These are phyloP conservation scores for Penaeus monodon DNA, from an alignment of 2,888 invertebrate genomes.

Conservation along the genomic window DNA sequence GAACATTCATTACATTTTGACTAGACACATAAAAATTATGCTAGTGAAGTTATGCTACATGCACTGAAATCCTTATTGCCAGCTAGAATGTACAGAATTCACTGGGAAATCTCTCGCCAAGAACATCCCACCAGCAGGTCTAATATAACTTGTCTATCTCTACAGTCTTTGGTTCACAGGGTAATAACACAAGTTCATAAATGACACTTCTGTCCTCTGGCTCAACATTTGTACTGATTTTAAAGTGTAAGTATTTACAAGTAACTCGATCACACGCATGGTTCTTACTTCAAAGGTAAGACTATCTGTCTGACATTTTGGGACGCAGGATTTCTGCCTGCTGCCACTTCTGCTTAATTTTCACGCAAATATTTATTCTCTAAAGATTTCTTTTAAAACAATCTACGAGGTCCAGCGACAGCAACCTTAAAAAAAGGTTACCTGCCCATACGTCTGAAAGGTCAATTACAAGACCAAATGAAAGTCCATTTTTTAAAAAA, in stretches of 20 bases:
- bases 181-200: conserved; percentile 7
- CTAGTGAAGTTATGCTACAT: conserved; percentile 28
- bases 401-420: too few species aligned
- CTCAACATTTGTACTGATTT: conserved; percentile 34
- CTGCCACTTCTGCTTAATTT: too few species aligned
- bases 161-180: conserved; percentile 43
- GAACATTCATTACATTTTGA: conserved; percentile 21
- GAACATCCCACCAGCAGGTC: neutral
- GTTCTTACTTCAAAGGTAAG: too few species aligned
- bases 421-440: too few species aligned
- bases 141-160: conserved; percentile 20
- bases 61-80: conserved; percentile 33
- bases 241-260: conserved; percentile 13
- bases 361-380: too few species aligned
- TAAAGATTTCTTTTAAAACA: too few species aligned
- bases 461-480: too few species aligned
- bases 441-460: too few species aligned
- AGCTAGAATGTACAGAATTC: neutral
- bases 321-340: too few species aligned
- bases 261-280: too few species aligned
- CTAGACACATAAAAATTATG: conserved; percentile 36
- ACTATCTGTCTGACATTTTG: too few species aligned
- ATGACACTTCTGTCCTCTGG: conserved; percentile 8
- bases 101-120: conserved; percentile 4
- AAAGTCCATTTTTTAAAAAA: too few species aligned